Evolutionary conservation across 2,113 vertebrate genomes (phyloP).

Genomic region (Nycticebus coucang): DNA sequence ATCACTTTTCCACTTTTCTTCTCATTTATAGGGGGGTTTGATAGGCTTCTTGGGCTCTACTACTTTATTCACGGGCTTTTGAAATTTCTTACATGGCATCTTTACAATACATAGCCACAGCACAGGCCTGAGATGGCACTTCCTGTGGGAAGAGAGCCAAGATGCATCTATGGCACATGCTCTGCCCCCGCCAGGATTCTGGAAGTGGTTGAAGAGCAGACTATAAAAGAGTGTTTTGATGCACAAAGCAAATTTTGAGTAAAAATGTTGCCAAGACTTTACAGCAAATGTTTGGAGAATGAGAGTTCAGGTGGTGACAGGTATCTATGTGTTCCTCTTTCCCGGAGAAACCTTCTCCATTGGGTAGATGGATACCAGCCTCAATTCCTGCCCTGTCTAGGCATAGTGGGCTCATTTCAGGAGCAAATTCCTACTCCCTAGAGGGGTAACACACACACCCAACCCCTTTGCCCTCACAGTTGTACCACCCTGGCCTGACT

Average conservation of each 20-base stretch:
- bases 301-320: neutral
- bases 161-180: rapidly evolving
- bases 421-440: neutral
- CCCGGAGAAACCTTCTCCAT: neutral
- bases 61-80: neutral
- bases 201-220: neutral
- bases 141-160: neutral
- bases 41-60: neutral
- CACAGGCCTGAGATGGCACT: rapidly evolving
- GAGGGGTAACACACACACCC: neutral
- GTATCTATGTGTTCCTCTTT: neutral
- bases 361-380: neutral
- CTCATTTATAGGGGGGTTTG: neutral
- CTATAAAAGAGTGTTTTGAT: neutral
- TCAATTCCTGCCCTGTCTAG: neutral
- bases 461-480: neutral
- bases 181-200: neutral
- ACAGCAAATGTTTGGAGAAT: neutral
- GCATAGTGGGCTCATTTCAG: neutral
- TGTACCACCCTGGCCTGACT: neutral
- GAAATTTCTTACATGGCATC: neutral
- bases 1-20: constrained; percentile 2
- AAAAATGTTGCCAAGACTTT: neutral
- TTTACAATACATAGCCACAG: neutral
- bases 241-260: neutral